Percentiles rank a stretch among this genome's conserved stretches.
Conservation (phyloP, 2,797 vertebrate genomes). For the Craterocephalus amniculus region DNA sequence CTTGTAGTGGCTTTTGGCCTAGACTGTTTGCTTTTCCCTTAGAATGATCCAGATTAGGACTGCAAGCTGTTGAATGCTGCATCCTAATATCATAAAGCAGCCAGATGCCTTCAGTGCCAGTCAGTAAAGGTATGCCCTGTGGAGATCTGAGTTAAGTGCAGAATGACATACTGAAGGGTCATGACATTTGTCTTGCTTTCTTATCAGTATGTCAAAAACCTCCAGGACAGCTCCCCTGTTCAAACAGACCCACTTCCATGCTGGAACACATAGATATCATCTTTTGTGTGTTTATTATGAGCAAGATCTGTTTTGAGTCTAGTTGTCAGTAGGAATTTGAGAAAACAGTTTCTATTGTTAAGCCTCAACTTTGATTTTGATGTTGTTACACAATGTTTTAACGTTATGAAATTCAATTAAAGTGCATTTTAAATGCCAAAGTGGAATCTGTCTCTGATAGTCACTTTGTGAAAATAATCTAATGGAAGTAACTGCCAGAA, state of each 20-base stretch:
- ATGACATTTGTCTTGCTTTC: slow-evolving; percentile 31
- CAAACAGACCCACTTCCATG: slow-evolving; percentile 7
- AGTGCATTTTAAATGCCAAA: too few species aligned
- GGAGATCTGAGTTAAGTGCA: slow-evolving; percentile 26
- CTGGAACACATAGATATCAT: slow-evolving; percentile 2
- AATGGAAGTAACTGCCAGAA: neutral
- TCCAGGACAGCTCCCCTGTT: slow-evolving; percentile 35
- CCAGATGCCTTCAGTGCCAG: slow-evolving; percentile 61
- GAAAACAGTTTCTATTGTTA: neutral
- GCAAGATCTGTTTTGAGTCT: neutral
- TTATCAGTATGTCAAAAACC: slow-evolving; percentile 30
- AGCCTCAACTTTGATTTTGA: neutral
- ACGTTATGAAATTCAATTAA: slow-evolving; percentile 7
- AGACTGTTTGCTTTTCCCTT: slow-evolving; percentile 30
- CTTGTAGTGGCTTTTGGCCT: slow-evolving; percentile 54
- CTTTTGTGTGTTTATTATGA: slow-evolving; percentile 10
- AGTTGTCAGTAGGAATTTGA: slow-evolving; percentile 2
- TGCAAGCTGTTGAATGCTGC: slow-evolving; percentile 70
- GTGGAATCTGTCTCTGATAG: neutral
- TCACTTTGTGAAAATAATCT: neutral
- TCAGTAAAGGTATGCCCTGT: slow-evolving; percentile 43
- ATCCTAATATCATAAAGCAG: slow-evolving; percentile 51
- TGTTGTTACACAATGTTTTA: neutral
- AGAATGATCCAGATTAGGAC: slow-evolving; percentile 50
- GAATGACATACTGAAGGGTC: slow-evolving; percentile 21